A percentile compares a stretch with the other conserved stretches of the same genome.
Conservation (phyloP, 2,888 invertebrate species). For the Tenthredo amoena region DNA sequence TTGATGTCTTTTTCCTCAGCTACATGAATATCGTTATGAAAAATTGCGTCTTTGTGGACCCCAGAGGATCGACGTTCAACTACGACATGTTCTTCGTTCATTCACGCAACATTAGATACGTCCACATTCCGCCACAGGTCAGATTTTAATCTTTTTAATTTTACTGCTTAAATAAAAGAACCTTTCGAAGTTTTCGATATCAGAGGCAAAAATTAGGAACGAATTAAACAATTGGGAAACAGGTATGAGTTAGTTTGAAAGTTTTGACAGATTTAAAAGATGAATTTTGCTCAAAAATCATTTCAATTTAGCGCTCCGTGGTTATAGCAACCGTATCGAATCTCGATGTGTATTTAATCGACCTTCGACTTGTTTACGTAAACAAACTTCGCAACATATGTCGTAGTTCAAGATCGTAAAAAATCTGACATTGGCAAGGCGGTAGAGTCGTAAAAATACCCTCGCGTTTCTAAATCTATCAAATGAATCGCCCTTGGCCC, state of each 20-base stretch:
- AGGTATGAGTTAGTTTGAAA: not conserved
- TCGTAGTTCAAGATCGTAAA: not conserved
- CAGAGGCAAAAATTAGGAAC: not conserved
- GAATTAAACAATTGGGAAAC: too few relatives aligned
- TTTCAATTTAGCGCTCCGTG: not conserved
- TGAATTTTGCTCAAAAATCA: too few relatives aligned
- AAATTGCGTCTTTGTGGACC: conserved; percentile 83
- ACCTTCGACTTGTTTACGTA: not conserved
- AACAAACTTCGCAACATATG: not conserved
- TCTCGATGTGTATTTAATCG: not conserved
- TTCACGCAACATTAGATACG: conserved; percentile 84
- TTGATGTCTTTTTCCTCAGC: conserved; percentile 74
- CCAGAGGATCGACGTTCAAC: conserved; percentile 81
- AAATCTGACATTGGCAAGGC: not conserved
- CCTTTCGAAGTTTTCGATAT: not conserved
- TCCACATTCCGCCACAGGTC: conserved; percentile 82
- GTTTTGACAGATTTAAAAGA: not conserved
- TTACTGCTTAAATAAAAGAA: not conserved
- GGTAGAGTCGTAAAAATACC: not conserved
- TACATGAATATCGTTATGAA: conserved; percentile 85
- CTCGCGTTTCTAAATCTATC: not conserved
- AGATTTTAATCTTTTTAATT: conserved; percentile 58
- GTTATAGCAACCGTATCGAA: not conserved
- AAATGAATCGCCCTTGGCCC: not conserved
- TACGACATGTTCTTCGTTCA: conserved; percentile 84